Evolutionary conservation across 2,113 vertebrate genomes (phyloP).

Genomic region (Chionis minor): DNA sequence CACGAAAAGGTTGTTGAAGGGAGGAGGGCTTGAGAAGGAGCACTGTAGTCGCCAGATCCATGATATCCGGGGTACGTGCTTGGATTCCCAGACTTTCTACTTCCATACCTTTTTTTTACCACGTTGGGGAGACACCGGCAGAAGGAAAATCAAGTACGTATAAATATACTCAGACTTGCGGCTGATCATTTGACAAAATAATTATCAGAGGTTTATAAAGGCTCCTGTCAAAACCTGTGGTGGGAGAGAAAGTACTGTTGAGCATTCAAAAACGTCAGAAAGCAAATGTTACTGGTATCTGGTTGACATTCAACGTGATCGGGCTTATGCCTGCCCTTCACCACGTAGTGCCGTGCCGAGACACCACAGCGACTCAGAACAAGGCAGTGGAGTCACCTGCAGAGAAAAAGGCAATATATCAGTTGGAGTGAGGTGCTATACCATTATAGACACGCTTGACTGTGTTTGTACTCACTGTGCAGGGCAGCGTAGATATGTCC

Average conservation of each 20-base stretch:
- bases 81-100: neutral
- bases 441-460: neutral
- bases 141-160: neutral
- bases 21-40: neutral
- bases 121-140: neutral
- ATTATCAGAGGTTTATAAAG: neutral
- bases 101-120: neutral
- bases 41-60: neutral
- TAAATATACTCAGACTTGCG: neutral
- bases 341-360: rapidly evolving
- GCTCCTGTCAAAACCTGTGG: neutral
- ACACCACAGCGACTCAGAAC: neutral
- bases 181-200: neutral
- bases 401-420: neutral
- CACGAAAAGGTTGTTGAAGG: neutral
- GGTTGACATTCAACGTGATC: neutral
- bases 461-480: neutral
- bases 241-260: neutral
- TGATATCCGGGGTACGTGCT: neutral
- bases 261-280: neutral
- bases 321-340: neutral
- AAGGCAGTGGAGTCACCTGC: neutral
- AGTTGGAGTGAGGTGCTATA: neutral
- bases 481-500: neutral
- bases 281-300: neutral